Evolutionary conservation across 2,888 invertebrate species (phyloP).

Genomic region (Holacanthella duospinosa): DNA sequence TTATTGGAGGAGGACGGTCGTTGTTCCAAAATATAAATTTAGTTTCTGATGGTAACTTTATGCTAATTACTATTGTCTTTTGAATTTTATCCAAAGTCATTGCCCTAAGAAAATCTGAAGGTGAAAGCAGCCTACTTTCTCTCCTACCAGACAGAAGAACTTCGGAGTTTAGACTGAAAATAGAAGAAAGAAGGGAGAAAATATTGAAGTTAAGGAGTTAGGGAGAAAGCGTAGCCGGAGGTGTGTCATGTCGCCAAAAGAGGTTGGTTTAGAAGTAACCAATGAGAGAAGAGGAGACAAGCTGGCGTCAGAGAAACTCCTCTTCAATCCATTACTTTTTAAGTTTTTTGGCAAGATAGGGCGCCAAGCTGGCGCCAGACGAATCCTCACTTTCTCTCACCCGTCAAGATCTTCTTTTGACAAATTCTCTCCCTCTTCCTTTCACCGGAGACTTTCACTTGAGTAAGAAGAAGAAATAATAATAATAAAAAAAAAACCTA

Average conservation of each 20-base stretch:
- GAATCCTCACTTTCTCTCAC: conserved; percentile 37
- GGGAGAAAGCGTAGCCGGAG: too few relatives aligned
- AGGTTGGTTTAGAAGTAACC: conserved; percentile 13
- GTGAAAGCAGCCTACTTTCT: background rate
- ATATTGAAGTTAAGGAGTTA: conserved; percentile 25
- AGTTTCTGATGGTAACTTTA: background rate
- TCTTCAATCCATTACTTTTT: conserved; percentile 13
- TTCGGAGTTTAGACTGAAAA: background rate
- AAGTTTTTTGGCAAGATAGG: conserved; percentile 8
- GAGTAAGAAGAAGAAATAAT: background rate
- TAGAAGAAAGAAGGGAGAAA: too few relatives aligned
- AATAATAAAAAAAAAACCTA: background rate
- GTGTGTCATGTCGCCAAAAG: too few relatives aligned
- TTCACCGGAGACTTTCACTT: conserved; percentile 4
- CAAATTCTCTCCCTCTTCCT: conserved; percentile 28
- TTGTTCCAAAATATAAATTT: conserved; percentile 13
- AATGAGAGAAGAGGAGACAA: conserved; percentile 34
- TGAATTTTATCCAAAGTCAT: background rate
- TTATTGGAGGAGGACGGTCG: conserved; percentile 8
- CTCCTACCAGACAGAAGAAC: background rate
- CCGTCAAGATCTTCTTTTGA: conserved; percentile 35
- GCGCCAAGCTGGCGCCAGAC: conserved; percentile 37
- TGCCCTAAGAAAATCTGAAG: background rate
- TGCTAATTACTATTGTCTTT: background rate
- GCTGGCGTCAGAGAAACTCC: conserved; percentile 36